Percentiles rank a stretch among this genome's conserved stretches.
Evolutionary conservation across 2,797 vertebrate species (phyloP).

Genomic region (Nannoperca obscura): DNA sequence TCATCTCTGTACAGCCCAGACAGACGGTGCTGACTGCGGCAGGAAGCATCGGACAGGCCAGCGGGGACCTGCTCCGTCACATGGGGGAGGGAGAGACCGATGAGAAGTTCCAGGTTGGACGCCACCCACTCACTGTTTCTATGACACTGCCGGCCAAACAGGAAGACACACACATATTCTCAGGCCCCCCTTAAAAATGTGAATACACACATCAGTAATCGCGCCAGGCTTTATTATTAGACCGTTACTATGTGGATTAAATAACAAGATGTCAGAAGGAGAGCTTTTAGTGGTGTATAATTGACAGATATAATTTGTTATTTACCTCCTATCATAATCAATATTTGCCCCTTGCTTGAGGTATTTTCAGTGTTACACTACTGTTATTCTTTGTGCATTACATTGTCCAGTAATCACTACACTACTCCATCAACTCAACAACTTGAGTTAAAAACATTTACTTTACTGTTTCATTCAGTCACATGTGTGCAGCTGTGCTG

Average conservation of each 20-base stretch:
- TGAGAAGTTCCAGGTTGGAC: constrained; percentile 95
- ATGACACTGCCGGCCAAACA: constrained; percentile 75
- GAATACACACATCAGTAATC: constrained; percentile 54
- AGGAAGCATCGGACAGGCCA: constrained; percentile 98
- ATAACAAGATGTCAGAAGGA: constrained; percentile 26
- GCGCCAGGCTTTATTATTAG: constrained; percentile 63
- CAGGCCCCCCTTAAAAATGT: constrained; percentile 50
- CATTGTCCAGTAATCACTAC: background rate
- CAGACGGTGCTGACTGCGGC: constrained; percentile 98
- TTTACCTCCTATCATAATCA: constrained; percentile 2
- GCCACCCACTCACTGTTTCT: constrained; percentile 67
- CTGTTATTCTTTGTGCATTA: constrained; percentile 1
- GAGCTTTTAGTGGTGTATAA: constrained; percentile 20
- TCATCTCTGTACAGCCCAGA: constrained; percentile 88
- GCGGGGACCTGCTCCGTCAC: constrained; percentile 95
- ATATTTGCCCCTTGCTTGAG: background rate
- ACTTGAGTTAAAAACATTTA: constrained; percentile 45
- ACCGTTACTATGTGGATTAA: constrained; percentile 27
- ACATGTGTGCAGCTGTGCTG: constrained; percentile 67
- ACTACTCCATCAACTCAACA: constrained; percentile 7
- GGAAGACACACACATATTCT: constrained; percentile 71
- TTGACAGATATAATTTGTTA: constrained; percentile 8
- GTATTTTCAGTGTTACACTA: background rate
- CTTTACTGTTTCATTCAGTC: constrained; percentile 34
- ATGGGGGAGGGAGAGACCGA: constrained; percentile 98